These are phyloP conservation scores for Nanorana parkeri DNA, from an alignment of 2,113 vertebrate species.

Conservation along the genomic window DNA sequence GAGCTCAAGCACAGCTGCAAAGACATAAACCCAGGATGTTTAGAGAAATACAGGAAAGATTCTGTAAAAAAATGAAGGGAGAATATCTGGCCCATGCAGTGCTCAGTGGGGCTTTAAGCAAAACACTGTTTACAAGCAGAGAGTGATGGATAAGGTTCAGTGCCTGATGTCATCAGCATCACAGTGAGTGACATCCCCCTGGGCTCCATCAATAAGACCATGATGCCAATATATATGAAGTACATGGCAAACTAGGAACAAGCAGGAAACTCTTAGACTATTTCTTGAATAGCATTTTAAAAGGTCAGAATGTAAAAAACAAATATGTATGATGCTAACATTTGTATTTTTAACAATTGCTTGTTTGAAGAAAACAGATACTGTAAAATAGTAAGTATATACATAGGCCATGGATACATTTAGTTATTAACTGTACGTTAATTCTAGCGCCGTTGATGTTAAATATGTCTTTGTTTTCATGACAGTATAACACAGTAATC, in stretches of 20 bases:
- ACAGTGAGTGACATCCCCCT: slow-evolving; percentile 42
- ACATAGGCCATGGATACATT: too few species aligned
- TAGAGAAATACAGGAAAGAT: neutral
- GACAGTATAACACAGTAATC: too few species aligned
- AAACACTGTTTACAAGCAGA: slow-evolving; percentile 22
- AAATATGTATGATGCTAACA: too few species aligned
- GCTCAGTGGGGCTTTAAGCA: slow-evolving; percentile 43
- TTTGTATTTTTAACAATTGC: too few species aligned
- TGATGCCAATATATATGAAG: slow-evolving; percentile 33
- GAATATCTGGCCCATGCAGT: slow-evolving; percentile 32
- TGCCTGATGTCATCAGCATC: slow-evolving; percentile 46
- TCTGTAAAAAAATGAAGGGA: neutral
- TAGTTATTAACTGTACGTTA: too few species aligned
- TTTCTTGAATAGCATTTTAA: neutral
- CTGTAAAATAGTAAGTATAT: too few species aligned
- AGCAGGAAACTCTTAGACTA: slow-evolving; percentile 6
- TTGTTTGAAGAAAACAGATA: too few species aligned
- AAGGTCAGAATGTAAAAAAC: neutral
- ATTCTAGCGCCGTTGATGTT: too few species aligned
- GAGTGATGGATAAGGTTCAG: slow-evolving; percentile 45
- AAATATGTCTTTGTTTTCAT: too few species aligned
- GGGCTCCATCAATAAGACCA: slow-evolving; percentile 35
- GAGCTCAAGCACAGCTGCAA: neutral
- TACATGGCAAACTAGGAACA: slow-evolving; percentile 28
- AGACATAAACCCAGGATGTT: neutral